phyloP scores from a whole-genome alignment of 2,113 vertebrate genomes.

The Ondatra zibethicus region DNA sequence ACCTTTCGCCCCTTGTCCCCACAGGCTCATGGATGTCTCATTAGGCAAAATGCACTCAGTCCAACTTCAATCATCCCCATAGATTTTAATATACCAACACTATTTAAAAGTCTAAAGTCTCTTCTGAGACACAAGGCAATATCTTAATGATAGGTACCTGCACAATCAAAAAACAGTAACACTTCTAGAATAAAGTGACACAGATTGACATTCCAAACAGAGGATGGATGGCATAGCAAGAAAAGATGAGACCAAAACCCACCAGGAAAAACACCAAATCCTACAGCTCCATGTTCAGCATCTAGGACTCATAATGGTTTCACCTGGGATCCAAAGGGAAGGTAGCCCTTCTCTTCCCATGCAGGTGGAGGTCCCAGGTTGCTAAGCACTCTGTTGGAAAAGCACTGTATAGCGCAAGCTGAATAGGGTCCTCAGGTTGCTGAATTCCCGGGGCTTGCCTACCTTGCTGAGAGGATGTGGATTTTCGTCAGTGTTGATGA shows the following conservation, averaged over 20 bases:
- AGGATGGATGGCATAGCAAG: neutral
- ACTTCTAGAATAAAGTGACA: neutral
- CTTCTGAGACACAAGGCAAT: neutral
- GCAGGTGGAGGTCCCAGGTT: neutral
- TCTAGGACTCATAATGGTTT: neutral
- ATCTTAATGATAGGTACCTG: neutral
- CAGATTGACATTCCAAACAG: neutral
- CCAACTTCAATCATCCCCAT: neutral
- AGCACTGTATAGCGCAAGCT: neutral
- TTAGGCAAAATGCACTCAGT: neutral
- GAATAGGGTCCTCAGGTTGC: neutral
- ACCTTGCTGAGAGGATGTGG: neutral
- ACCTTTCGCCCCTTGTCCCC: neutral
- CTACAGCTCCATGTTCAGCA: neutral
- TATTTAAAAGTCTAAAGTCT: neutral
- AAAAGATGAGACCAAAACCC: neutral
- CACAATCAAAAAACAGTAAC: neutral
- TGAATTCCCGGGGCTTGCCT: neutral
- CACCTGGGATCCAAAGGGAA: neutral
- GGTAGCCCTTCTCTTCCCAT: neutral
- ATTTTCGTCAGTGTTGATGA: fast-evolving
- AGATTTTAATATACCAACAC: neutral
- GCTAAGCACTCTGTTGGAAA: neutral
- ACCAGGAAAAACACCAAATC: neutral
- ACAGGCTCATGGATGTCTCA: neutral